Evolutionary conservation across 1,140 invertebrate genomes (phyloP).

Genomic region (Tetraneura akinire): DNA sequence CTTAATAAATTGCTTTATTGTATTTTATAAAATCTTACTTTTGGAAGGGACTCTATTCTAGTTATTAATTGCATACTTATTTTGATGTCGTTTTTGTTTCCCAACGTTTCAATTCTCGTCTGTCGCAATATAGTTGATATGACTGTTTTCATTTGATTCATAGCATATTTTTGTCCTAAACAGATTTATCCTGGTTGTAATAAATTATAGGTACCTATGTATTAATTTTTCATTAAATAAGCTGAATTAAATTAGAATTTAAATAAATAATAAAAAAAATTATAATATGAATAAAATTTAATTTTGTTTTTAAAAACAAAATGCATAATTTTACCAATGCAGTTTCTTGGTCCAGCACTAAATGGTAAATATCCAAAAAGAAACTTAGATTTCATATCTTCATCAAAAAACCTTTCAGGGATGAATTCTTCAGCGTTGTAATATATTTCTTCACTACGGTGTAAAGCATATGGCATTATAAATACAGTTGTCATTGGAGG

Average conservation of each 20-base stretch:
- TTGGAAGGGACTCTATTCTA: conserved; percentile 6
- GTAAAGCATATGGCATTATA: conserved; percentile 62
- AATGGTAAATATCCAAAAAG: conserved; percentile 72
- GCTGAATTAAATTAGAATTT: no score
- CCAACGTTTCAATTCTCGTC: conserved; percentile 60
- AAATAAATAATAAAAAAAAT: no score
- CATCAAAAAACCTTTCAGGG: conserved; percentile 51
- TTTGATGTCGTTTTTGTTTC: conserved; percentile 7
- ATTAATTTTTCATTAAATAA: no score
- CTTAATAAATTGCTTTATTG: no score
- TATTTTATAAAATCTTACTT: conserved; percentile 8
- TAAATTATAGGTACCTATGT: no score
- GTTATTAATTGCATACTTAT: background rate
- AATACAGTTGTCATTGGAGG: conserved; percentile 61
- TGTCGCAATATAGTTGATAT: conserved; percentile 62
- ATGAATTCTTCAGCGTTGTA: conserved; percentile 51
- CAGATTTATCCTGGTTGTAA: no score
- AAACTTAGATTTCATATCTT: conserved; percentile 58
- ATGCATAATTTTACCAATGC: conserved; percentile 76
- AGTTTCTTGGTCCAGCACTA: conserved; percentile 73
- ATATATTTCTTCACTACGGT: conserved; percentile 58
- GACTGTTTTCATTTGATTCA: conserved; percentile 65
- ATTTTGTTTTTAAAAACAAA: no score
- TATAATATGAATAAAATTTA: no score
- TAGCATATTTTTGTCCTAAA: conserved; percentile 64